These are phyloP conservation scores for Plotosus lineatus DNA, from an alignment of 2,113 vertebrate species.

Conservation along the genomic window DNA sequence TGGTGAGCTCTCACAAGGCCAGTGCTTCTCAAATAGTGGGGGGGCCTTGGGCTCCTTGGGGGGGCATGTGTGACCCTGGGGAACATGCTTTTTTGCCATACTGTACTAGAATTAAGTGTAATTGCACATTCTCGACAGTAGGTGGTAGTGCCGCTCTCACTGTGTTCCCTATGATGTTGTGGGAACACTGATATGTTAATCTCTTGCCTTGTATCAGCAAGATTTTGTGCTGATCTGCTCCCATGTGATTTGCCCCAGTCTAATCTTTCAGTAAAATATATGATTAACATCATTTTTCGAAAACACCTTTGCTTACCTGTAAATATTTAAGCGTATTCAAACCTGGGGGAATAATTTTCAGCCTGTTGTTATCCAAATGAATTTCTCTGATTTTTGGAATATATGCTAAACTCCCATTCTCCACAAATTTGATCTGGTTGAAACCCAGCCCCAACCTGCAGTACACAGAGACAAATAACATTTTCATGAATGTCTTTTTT, in stretches of 20 bases:
- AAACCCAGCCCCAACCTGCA: conserved; percentile 86
- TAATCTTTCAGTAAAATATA: not conserved
- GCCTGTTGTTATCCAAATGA: conserved; percentile 90
- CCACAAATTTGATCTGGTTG: conserved; percentile 91
- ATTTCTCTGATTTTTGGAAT: conserved; percentile 87
- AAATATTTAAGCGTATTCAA: conserved; percentile 86
- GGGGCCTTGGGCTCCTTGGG: too few relatives aligned
- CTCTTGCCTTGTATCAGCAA: not conserved
- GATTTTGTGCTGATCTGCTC: not conserved
- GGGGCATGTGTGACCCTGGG: too few relatives aligned
- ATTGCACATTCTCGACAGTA: too few relatives aligned
- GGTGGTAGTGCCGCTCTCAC: too few relatives aligned
- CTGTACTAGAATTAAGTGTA: too few relatives aligned
- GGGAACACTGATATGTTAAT: not conserved
- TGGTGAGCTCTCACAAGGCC: too few relatives aligned
- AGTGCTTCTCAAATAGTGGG: too few relatives aligned
- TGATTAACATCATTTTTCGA: not conserved
- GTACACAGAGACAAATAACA: not conserved
- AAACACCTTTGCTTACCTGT: conserved; percentile 74
- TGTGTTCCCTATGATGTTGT: too few relatives aligned
- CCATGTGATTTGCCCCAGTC: not conserved
- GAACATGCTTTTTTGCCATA: too few relatives aligned
- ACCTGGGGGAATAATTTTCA: conserved; percentile 87
- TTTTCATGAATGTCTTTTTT: not conserved
- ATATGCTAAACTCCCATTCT: conserved; percentile 87